These are phyloP conservation scores for Poeciliopsis occidentalis DNA, from an alignment of 2,113 vertebrate species.

Conservation along the genomic window DNA sequence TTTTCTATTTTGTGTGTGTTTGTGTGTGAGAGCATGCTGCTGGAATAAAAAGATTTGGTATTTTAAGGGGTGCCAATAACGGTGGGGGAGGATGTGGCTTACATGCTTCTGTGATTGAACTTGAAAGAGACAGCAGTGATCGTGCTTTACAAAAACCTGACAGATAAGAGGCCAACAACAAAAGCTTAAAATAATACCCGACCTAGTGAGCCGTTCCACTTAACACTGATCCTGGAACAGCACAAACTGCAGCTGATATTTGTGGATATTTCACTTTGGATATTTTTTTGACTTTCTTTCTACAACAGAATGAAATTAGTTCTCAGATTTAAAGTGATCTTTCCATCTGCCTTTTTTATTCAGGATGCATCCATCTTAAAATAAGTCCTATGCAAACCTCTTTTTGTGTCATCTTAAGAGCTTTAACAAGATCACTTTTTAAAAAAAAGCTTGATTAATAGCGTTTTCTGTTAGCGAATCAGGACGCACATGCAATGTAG, in stretches of 20 bases:
- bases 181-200: background rate
- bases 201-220: background rate
- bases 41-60: background rate
- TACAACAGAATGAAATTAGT: too few species aligned
- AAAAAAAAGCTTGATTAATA: background rate
- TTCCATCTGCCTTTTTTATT: constrained; percentile 5
- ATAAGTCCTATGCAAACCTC: background rate
- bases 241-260: background rate
- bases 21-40: background rate
- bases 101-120: background rate
- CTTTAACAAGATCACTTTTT: background rate
- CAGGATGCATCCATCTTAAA: background rate
- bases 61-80: background rate
- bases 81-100: background rate
- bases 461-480: background rate
- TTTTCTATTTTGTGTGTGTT: too few species aligned
- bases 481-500: constrained; percentile 11
- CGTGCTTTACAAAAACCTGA: background rate
- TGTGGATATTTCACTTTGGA: background rate
- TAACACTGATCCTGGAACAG: background rate
- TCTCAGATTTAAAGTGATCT: constrained; percentile 4
- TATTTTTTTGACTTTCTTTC: too few species aligned
- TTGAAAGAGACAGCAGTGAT: background rate
- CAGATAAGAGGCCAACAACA: background rate
- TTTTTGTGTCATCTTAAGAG: background rate